Base-by-base conservation (phyloP, 2,888 invertebrate species). In the Rhyacophila evoluta region DNA sequence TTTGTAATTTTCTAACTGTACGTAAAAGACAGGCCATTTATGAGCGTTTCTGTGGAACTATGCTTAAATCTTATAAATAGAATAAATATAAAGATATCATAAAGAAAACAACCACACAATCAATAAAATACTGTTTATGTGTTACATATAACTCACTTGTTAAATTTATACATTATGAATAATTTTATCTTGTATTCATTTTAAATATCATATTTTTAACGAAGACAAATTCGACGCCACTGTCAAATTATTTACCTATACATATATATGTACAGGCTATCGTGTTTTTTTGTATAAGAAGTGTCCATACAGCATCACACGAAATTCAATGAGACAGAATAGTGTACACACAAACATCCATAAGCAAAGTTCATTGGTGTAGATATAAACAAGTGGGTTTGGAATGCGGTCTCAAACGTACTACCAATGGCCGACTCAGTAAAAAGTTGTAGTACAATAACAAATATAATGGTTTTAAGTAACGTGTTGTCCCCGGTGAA, bases 251-350 rank as follows among this genome's bases (percentile, higher is more conserved):
- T n/a, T n/a, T n/a, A n/a, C n/a, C n/a, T n/a, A n/a, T n/a, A n/a
- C n/a, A n/a, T 15, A 39, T 15, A 39, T 15, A 39, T 39, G 39
- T 4, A 39, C 39, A 39, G 1, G 6, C n/a, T n/a, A 12, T 39
- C 6, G 12, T 39, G 55, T 55, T 55, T 55, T 55, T 33, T 33
- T 33, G 29, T 33, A 33, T 6, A n/a, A 33, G 29, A 33, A 33
- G 29, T 19, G 25, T 55, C 55, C 55, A 25, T 55, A 12, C 55
- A 25, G 8, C 55, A 55, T 19, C 55, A 55, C 55, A 55, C 25
- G 55, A 55, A 55, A 55, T 55, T 55, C 55, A 55, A 55, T 55
- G 55, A 55, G 55, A 55, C 55, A 55, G 55, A 55, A 55, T 55
- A 55, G 10, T 39, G 39, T 19, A 55, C 55, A 55, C 55, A 55